Conservation (phyloP, 2,797 vertebrate species). For the Carcharodon carcharias region DNA sequence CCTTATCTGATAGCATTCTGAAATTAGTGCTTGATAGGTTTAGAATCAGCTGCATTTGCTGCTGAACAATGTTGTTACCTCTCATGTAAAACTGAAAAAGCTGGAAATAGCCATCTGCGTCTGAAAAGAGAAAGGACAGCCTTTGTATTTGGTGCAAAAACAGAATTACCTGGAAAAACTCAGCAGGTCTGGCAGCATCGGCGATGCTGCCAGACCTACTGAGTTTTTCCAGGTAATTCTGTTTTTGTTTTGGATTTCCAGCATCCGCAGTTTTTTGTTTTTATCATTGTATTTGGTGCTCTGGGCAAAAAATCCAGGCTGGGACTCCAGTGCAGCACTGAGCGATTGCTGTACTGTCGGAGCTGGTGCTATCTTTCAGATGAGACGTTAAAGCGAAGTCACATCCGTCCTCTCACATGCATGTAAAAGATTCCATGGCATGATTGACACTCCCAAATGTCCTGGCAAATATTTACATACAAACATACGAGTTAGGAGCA, state of each 20-base stretch:
- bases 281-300: background rate
- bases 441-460: no score
- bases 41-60: background rate
- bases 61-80: background rate
- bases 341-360: background rate
- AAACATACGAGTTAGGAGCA: no score
- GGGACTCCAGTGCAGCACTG: background rate
- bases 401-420: no score
- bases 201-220: no score
- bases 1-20: background rate
- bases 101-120: background rate
- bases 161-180: no score
- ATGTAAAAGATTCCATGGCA: no score
- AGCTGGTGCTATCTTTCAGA: background rate
- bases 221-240: no score
- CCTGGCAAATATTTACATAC: no score
- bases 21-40: background rate
- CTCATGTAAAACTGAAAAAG: background rate
- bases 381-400: no score
- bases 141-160: background rate
- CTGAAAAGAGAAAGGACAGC: background rate
- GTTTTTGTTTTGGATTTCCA: no score
- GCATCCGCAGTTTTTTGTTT: no score
- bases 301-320: background rate
- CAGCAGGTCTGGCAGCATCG: no score